Conservation (phyloP, 2,888 invertebrate genomes). For the Oscheius onirici region DNA sequence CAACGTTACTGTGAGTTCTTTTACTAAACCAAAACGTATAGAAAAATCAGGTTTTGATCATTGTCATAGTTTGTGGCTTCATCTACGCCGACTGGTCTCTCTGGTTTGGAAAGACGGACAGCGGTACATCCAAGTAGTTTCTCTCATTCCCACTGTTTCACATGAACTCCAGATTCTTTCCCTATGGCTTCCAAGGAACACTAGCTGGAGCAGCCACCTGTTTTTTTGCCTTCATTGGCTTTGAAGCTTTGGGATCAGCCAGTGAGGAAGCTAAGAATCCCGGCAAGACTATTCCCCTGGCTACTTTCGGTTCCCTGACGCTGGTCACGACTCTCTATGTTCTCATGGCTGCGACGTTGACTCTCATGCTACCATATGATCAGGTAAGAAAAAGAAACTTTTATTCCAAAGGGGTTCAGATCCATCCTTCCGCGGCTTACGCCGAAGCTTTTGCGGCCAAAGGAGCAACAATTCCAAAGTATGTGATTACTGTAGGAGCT, state of each 20-base stretch:
- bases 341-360: conserved; percentile 47
- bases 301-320: conserved; percentile 51
- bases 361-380: conserved; percentile 55
- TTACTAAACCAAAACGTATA: not conserved
- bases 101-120: conserved; percentile 76
- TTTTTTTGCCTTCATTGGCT: conserved; percentile 73
- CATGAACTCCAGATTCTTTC: conserved; percentile 60
- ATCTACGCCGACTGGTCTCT: conserved; percentile 84
- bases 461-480: conserved; percentile 82
- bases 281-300: conserved; percentile 48
- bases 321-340: conserved; percentile 49
- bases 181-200: conserved; percentile 72
- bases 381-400: conserved; percentile 33
- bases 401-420: conserved; percentile 24
- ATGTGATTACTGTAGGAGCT: conserved; percentile 84
- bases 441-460: conserved; percentile 80
- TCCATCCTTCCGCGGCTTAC: conserved; percentile 72
- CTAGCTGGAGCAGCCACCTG: conserved; percentile 72
- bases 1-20: conserved; percentile 39
- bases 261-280: conserved; percentile 71
- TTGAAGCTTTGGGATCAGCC: conserved; percentile 73
- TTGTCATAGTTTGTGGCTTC: conserved; percentile 79
- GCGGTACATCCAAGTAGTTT: conserved; percentile 38
- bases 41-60: conserved; percentile 68
- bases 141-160: not conserved